phyloP scores from a whole-genome alignment of 2,888 invertebrate genomes.

The Machimus rusticus region DNA sequence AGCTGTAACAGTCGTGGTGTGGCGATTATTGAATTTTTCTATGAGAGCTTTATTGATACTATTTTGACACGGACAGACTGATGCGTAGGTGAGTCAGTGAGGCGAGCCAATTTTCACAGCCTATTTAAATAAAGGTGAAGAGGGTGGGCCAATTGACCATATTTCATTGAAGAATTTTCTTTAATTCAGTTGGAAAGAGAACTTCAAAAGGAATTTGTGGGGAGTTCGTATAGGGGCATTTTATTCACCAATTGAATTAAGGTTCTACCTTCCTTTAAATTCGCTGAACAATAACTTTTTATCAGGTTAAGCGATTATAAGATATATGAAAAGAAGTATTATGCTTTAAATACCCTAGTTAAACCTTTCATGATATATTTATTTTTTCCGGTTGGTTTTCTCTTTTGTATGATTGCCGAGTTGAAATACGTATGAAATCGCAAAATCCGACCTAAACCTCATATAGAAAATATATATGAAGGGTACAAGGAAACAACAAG shows the following conservation, averaged over 20 bases:
- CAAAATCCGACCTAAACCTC: too few species aligned
- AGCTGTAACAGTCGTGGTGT: slow-evolving; percentile 75
- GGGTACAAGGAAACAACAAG: too few species aligned
- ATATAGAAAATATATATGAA: too few species aligned
- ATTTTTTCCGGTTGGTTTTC: too few species aligned
- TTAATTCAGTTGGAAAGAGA: neutral
- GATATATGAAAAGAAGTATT: neutral
- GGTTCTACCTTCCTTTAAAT: neutral
- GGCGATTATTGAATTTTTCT: neutral
- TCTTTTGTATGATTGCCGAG: too few species aligned
- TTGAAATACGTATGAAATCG: too few species aligned
- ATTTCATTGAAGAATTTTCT: neutral
- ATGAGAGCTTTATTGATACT: neutral
- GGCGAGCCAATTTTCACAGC: neutral
- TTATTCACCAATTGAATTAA: neutral
- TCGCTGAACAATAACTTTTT: neutral
- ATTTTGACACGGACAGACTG: neutral
- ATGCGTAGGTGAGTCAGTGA: neutral
- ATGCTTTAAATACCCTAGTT: neutral
- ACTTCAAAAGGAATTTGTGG: neutral
- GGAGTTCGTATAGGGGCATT: neutral
- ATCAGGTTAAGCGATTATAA: neutral
- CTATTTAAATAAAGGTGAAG: neutral
- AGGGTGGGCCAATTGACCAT: neutral
- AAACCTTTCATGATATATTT: neutral